phyloP scores from a whole-genome alignment of 2,113 vertebrate genomes.

The Circaetus gallicus region DNA sequence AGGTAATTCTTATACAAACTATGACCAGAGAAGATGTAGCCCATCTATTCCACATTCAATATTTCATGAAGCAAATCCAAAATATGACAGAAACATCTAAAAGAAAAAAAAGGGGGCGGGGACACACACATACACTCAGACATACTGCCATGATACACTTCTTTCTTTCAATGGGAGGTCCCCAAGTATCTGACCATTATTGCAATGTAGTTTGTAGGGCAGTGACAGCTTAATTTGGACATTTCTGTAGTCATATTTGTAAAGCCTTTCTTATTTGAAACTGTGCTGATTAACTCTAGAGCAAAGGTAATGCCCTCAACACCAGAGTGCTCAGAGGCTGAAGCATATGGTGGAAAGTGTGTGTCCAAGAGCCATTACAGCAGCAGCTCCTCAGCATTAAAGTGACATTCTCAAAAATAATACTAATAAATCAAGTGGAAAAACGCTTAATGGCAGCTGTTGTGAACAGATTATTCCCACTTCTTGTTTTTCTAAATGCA shows the following conservation, averaged over 20 bases:
- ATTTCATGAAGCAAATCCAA: neutral
- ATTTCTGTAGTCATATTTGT: neutral
- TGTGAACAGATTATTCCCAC: neutral
- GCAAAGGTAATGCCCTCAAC: neutral
- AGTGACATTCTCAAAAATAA: neutral
- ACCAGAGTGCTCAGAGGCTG: neutral
- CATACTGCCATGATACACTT: neutral
- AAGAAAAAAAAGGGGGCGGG: neutral
- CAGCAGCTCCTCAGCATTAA: neutral
- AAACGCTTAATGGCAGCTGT: neutral
- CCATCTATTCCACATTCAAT: neutral
- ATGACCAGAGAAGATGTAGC: neutral
- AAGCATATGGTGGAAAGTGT: fast-evolving
- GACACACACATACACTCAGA: fast-evolving
- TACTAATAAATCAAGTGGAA: neutral
- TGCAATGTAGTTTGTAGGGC: neutral
- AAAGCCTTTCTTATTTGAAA: neutral
- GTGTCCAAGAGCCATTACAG: neutral
- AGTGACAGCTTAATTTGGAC: neutral
- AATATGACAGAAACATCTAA: neutral
- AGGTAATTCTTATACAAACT: neutral
- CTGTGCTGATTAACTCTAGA: neutral
- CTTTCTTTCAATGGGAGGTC: neutral
- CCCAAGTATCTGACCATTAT: neutral
- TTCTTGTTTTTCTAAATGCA: neutral